These are phyloP conservation scores for Cephus runcator DNA, from an alignment of 2,888 invertebrate genomes.

Conservation along the genomic window DNA sequence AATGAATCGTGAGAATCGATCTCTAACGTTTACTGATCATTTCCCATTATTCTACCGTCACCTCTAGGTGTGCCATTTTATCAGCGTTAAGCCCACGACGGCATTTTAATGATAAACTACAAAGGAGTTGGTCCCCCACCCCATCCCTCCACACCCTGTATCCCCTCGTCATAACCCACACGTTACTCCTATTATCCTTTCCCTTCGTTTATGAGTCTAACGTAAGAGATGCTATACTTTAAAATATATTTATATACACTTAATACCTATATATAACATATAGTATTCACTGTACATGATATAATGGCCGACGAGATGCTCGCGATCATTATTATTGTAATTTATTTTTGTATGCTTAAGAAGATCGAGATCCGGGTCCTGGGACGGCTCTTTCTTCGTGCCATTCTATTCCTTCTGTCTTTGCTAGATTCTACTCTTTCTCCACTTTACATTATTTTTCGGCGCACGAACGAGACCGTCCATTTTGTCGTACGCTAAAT, in stretches of 20 bases:
- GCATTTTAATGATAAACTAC: background rate
- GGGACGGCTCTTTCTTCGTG: background rate
- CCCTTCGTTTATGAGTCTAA: constrained; percentile 16
- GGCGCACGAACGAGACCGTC: background rate
- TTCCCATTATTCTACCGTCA: background rate
- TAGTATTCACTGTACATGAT: constrained; percentile 60
- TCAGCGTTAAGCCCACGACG: background rate
- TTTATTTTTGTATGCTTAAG: constrained; percentile 63
- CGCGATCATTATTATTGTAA: constrained; percentile 58
- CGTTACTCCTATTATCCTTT: background rate
- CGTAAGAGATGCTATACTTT: constrained; percentile 44
- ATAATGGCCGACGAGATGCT: constrained; percentile 51
- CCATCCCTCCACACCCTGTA: background rate
- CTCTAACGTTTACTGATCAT: background rate
- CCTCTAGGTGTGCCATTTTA: background rate
- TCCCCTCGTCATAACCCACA: background rate
- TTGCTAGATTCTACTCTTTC: background rate
- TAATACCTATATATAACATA: constrained; percentile 43
- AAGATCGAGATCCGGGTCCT: constrained; percentile 20
- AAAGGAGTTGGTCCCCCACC: background rate
- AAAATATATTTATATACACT: constrained; percentile 38
- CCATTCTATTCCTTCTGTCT: background rate
- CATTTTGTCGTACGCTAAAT: background rate
- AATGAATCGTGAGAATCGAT: background rate
- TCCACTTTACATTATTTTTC: background rate